A percentile compares a stretch with the other conserved stretches of the same genome.
phyloP scores from a whole-genome alignment of 1,140 invertebrate genomes.

The Trinorchestia longiramus region DNA sequence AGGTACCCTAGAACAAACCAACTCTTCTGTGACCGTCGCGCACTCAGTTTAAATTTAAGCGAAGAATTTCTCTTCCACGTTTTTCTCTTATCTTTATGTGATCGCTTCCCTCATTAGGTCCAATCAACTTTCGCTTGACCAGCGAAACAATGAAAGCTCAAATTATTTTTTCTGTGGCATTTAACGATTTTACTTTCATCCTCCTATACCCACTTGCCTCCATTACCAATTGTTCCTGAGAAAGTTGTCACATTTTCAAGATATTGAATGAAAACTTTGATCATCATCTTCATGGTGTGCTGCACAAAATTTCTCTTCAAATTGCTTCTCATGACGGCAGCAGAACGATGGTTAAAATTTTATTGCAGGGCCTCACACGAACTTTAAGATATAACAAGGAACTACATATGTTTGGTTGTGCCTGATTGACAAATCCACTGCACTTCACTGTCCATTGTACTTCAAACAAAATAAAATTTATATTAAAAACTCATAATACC shows the following conservation, averaged over 20 bases:
- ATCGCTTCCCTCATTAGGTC: constrained; percentile 1
- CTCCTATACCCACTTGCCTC: not conserved
- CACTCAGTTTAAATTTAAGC: not conserved
- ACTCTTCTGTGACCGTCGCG: not conserved
- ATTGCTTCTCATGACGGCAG: not conserved
- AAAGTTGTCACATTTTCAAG: not conserved
- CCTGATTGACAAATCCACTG: not conserved
- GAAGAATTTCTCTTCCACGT: not conserved
- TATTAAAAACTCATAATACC: not conserved
- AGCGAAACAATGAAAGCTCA: not conserved
- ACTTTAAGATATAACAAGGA: not conserved
- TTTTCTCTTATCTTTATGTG: not conserved
- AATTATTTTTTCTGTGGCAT: not conserved
- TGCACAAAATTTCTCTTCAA: not conserved
- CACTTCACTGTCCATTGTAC: not conserved
- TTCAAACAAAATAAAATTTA: not conserved
- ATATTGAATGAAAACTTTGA: not conserved
- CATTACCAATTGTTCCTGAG: not conserved
- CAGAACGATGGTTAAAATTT: not conserved
- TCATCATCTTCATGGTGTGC: not conserved
- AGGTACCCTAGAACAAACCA: not conserved
- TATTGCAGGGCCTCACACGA: not conserved
- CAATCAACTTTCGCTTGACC: not conserved
- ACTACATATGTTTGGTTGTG: not conserved
- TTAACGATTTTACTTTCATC: not conserved